phyloP scores from a whole-genome alignment of 2,888 invertebrate species.

The Scaeva pyrastri region DNA sequence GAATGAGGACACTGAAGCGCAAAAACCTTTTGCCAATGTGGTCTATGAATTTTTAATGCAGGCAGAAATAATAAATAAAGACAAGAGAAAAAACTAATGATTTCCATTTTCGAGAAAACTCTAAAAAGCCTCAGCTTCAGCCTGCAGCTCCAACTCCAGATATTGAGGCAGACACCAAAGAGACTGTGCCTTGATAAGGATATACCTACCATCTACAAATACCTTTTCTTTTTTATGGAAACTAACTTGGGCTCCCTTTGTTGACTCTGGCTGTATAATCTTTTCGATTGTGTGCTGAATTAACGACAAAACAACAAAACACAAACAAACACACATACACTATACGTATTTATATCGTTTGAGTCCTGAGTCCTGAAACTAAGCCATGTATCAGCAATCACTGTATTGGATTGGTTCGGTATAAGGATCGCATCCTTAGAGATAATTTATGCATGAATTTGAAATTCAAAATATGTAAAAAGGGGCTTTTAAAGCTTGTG shows the following conservation, averaged over 20 bases:
- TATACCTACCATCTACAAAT: neutral
- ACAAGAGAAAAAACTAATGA: conserved; percentile 56
- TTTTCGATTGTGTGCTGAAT: conserved; percentile 48
- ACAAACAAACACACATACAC: conserved; percentile 18
- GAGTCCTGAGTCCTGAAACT: conserved; percentile 9
- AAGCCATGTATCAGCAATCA: conserved; percentile 46
- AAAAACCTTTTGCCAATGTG: conserved; percentile 72
- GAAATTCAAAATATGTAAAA: conserved; percentile 9
- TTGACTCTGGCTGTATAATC: conserved; percentile 54
- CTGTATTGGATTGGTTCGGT: conserved; percentile 9
- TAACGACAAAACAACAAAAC: conserved; percentile 50
- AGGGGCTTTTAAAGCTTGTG: neutral
- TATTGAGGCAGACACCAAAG: conserved; percentile 1
- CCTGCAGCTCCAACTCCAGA: neutral
- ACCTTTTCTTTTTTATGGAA: neutral
- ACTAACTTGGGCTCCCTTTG: conserved; percentile 35
- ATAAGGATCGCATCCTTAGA: conserved; percentile 40
- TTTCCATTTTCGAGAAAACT: conserved; percentile 62
- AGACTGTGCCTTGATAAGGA: neutral
- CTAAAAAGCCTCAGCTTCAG: conserved; percentile 24
- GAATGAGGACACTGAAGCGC: neutral
- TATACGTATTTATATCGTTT: no score
- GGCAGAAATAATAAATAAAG: conserved; percentile 51
- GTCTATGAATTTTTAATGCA: conserved; percentile 83
- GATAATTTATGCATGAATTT: conserved; percentile 56